Evolutionary conservation across 2,113 vertebrate species (phyloP).

Genomic region (Micronisus gabar): DNA sequence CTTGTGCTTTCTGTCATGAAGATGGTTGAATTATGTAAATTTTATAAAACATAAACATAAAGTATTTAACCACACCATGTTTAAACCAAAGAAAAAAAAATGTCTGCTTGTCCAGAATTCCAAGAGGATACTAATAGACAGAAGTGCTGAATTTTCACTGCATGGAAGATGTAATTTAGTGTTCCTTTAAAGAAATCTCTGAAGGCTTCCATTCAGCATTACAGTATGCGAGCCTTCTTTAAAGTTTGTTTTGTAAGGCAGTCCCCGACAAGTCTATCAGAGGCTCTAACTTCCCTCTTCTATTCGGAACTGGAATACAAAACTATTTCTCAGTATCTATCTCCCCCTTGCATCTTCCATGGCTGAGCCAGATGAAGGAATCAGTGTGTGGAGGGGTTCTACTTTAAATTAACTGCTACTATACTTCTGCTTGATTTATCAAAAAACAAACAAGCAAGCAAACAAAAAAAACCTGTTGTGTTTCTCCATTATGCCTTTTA

Average conservation of each 20-base stretch:
- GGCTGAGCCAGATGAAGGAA: background rate
- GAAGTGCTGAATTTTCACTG: background rate
- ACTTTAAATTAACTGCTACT: background rate
- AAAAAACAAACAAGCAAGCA: background rate
- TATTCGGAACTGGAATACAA: background rate
- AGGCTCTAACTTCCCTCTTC: background rate
- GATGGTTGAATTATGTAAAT: background rate
- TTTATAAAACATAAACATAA: background rate
- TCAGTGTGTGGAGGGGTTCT: background rate
- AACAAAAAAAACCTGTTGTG: background rate
- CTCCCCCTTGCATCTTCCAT: background rate
- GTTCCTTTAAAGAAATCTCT: background rate
- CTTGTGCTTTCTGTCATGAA: background rate
- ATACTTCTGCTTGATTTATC: background rate
- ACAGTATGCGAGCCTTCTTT: fast-evolving
- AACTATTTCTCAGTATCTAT: background rate
- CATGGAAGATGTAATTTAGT: background rate
- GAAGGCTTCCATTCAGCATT: background rate
- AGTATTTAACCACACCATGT: background rate
- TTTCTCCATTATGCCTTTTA: background rate
- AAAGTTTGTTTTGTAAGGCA: background rate
- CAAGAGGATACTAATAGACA: background rate
- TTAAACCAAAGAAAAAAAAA: background rate
- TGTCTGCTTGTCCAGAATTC: background rate
- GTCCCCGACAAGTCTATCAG: background rate